Percentiles rank a stretch among this genome's conserved stretches.
phyloP scores from a whole-genome alignment of 2,888 invertebrate genomes.

The Microctonus hyperodae region DNA sequence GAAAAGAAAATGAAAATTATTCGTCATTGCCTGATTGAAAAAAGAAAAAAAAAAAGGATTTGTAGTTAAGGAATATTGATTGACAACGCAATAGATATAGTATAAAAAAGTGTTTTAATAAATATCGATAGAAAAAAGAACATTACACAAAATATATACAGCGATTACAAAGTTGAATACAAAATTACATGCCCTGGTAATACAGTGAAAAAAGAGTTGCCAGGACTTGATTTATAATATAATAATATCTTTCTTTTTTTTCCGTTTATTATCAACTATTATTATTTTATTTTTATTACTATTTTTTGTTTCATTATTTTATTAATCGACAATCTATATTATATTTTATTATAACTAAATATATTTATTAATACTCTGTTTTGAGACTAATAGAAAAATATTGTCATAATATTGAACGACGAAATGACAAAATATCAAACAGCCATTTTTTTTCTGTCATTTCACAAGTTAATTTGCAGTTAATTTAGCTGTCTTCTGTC shows the following conservation, averaged over 20 bases:
- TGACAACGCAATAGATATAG: slow-evolving; percentile 35
- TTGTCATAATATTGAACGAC: slow-evolving; percentile 44
- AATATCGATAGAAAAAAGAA: slow-evolving; percentile 59
- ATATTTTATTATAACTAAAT: slow-evolving; percentile 40
- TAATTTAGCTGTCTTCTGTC: neutral
- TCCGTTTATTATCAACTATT: slow-evolving; percentile 34
- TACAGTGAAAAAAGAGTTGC: slow-evolving; percentile 39
- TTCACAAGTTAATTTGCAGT: neutral
- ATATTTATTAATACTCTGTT: slow-evolving; percentile 55
- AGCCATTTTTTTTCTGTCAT: neutral
- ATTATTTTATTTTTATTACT: slow-evolving; percentile 44
- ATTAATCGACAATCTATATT: slow-evolving; percentile 38
- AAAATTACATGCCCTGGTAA: slow-evolving; percentile 56
- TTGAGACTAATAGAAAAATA: slow-evolving; percentile 55
- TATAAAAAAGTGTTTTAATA: slow-evolving; percentile 60
- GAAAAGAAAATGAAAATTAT: neutral
- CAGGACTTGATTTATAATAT: slow-evolving; percentile 48
- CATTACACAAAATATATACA: slow-evolving; percentile 60
- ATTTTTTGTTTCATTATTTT: slow-evolving; percentile 24
- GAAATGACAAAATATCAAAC: neutral
- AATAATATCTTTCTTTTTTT: slow-evolving; percentile 45
- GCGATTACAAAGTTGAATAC: slow-evolving; percentile 56
- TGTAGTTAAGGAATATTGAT: slow-evolving; percentile 26
- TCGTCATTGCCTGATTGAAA: neutral
- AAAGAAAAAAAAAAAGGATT: neutral